Conservation (phyloP, 2,113 vertebrate species). For the Psittacus erithacus region DNA sequence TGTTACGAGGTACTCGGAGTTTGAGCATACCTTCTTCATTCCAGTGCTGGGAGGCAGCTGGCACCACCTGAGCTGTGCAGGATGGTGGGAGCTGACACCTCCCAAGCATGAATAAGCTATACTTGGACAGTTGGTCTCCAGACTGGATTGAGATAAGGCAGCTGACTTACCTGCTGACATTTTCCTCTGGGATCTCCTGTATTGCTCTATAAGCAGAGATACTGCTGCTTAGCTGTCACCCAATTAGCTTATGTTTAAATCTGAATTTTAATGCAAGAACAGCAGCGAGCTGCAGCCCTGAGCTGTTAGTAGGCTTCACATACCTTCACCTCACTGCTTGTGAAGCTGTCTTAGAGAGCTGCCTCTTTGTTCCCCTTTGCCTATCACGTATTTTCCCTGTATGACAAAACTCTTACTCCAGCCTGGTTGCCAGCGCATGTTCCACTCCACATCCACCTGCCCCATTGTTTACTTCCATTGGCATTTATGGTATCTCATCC, state of each 20-base stretch:
- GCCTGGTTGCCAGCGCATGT: not conserved
- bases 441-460: not conserved
- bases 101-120: not conserved
- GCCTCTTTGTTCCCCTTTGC: not conserved
- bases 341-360: not conserved
- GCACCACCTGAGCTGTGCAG: not conserved
- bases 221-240: not conserved
- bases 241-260: not conserved
- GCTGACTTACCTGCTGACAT: not conserved
- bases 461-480: rapidly evolving
- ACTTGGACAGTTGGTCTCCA: not conserved
- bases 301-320: not conserved
- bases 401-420: not conserved
- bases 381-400: not conserved
- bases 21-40: not conserved
- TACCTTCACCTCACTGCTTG: not conserved
- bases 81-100: not conserved
- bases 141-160: not conserved
- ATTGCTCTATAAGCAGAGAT: not conserved
- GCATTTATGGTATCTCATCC: not conserved
- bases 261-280: not conserved
- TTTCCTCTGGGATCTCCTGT: not conserved
- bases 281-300: not conserved
- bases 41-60: not conserved
- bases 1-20: not conserved